These are phyloP conservation scores for Agriopis aurantiaria DNA, from an alignment of 2,888 invertebrate species.

Conservation along the genomic window DNA sequence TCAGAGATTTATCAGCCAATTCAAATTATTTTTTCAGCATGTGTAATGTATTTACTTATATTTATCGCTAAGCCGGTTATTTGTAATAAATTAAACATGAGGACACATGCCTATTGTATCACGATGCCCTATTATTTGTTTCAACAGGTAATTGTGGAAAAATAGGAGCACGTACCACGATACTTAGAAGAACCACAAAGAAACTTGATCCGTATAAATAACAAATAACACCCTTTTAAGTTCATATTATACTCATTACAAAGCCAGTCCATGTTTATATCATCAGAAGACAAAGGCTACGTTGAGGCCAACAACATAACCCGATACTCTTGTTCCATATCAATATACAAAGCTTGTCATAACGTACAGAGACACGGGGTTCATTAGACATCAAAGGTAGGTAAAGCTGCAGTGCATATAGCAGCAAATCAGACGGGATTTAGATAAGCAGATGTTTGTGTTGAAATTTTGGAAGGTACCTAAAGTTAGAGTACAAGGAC, in stretches of 20 bases:
- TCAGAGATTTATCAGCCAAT: too few species aligned
- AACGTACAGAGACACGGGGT: not conserved
- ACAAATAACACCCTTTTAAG: not conserved
- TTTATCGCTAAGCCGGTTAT: too few species aligned
- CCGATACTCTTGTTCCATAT: conserved; percentile 24
- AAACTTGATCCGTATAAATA: not conserved
- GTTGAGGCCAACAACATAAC: conserved; percentile 11
- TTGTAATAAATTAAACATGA: too few species aligned
- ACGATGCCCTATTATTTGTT: too few species aligned
- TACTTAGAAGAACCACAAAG: not conserved
- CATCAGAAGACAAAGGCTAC: conserved; percentile 9
- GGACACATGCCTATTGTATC: too few species aligned
- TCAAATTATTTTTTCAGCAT: too few species aligned
- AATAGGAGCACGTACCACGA: not conserved
- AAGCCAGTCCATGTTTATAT: not conserved
- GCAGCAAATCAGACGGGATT: conserved; percentile 1
- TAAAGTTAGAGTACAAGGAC: not conserved
- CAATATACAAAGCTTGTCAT: conserved; percentile 22
- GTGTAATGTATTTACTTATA: too few species aligned
- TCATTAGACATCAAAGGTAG: conserved; percentile 24
- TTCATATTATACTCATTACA: not conserved
- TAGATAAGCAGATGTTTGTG: not conserved
- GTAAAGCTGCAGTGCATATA: conserved; percentile 8
- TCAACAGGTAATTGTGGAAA: not conserved
- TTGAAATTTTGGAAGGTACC: not conserved